Conservation (phyloP, 2,888 invertebrate species). For the Pyrocoelia pectoralis region DNA sequence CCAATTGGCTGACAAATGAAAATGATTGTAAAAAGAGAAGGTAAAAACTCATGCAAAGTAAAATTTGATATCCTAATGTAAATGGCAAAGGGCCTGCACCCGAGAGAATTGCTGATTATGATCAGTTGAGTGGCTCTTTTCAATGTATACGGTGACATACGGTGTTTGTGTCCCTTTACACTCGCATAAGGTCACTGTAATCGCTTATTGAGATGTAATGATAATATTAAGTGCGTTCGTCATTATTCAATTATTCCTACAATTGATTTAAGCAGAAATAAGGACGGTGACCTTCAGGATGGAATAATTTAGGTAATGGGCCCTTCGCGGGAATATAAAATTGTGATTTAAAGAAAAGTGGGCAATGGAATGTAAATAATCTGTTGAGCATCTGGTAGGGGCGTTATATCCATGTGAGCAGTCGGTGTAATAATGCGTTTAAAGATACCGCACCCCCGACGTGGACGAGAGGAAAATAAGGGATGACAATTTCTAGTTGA, state of each 20-base stretch:
- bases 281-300: neutral
- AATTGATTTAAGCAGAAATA: slow-evolving; percentile 12
- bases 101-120: slow-evolving; percentile 43
- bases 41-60: no score
- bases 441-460: slow-evolving; percentile 51
- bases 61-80: no score
- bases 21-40: no score
- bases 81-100: slow-evolving; percentile 30
- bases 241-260: slow-evolving; percentile 37
- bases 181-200: slow-evolving; percentile 25
- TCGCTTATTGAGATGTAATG: slow-evolving; percentile 39
- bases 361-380: slow-evolving; percentile 54
- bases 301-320: neutral
- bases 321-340: neutral
- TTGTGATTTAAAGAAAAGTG: slow-evolving; percentile 17
- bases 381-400: slow-evolving; percentile 51
- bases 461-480: no score
- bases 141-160: slow-evolving; percentile 42
- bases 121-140: slow-evolving; percentile 45
- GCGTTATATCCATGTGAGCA: slow-evolving; percentile 46
- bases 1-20: no score
- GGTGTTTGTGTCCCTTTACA: slow-evolving; percentile 41
- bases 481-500: slow-evolving; percentile 18
- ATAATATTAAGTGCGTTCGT: slow-evolving; percentile 37
- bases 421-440: slow-evolving; percentile 52